phyloP scores from a whole-genome alignment of 1,140 invertebrate species.

The Diabrotica undecimpunctata region DNA sequence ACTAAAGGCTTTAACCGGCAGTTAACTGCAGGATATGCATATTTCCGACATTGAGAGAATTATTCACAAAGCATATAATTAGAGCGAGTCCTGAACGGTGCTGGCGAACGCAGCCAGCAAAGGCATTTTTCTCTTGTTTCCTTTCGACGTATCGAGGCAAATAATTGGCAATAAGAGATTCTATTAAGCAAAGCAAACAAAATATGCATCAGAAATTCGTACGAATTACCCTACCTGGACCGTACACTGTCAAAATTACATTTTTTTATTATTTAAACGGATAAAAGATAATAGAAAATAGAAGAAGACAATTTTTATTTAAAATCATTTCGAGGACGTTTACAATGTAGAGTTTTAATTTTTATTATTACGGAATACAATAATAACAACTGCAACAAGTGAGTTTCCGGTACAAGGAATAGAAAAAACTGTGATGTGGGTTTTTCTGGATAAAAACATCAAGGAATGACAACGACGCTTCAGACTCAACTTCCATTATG shows the following conservation, averaged over 20 bases:
- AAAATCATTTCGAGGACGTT: too few relatives aligned
- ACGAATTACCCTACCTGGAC: constrained; percentile 29
- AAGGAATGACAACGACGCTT: too few relatives aligned
- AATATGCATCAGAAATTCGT: constrained; percentile 30
- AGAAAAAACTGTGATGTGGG: too few relatives aligned
- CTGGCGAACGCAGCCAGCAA: constrained; percentile 3
- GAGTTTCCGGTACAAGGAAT: too few relatives aligned
- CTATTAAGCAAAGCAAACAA: constrained; percentile 34
- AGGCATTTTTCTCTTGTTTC: constrained; percentile 4
- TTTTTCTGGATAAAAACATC: too few relatives aligned
- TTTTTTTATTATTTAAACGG: neutral
- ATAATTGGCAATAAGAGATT: constrained; percentile 27
- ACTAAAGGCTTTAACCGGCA: neutral
- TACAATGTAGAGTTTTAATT: too few relatives aligned
- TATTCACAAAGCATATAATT: constrained; percentile 16
- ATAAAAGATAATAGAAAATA: too few relatives aligned
- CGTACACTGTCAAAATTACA: constrained; percentile 28
- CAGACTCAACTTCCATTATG: too few relatives aligned
- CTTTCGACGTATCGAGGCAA: constrained; percentile 10
- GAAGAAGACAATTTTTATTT: too few relatives aligned
- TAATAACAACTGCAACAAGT: too few relatives aligned
- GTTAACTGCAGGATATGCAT: neutral
- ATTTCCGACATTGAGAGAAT: neutral
- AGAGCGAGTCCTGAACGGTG: neutral
- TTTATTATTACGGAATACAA: too few relatives aligned